phyloP scores from a whole-genome alignment of 2,888 invertebrate species.

The Altica lythri region DNA sequence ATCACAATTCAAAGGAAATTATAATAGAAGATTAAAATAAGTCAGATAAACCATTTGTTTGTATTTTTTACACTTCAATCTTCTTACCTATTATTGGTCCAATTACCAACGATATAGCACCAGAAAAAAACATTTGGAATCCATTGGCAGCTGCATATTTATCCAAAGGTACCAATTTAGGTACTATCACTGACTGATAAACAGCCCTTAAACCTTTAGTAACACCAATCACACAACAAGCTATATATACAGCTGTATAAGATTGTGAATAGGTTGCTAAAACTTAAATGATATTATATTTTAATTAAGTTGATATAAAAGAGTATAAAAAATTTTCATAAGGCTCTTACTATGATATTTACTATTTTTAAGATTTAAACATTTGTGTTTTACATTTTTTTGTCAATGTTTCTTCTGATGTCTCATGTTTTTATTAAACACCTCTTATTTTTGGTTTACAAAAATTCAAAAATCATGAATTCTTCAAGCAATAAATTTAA shows the following conservation, averaged over 20 bases:
- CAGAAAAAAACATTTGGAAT: slow-evolving; percentile 53
- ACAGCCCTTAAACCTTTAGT: slow-evolving; percentile 56
- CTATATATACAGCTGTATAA: slow-evolving; percentile 39
- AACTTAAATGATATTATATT: slow-evolving; percentile 38
- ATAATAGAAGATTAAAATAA: no score
- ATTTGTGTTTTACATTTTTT: no score
- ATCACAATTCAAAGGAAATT: slow-evolving; percentile 1
- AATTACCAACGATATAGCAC: slow-evolving; percentile 49
- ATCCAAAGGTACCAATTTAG: slow-evolving; percentile 52
- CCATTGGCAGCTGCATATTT: slow-evolving; percentile 54
- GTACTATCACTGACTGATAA: slow-evolving; percentile 55
- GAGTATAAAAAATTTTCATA: not conserved
- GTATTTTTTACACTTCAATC: not conserved
- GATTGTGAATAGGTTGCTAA: slow-evolving; percentile 43
- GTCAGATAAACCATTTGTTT: no score
- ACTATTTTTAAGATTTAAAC: no score
- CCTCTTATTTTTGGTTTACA: no score
- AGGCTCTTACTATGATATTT: not conserved
- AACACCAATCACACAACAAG: slow-evolving; percentile 49
- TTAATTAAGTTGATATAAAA: not conserved
- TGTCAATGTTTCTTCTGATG: no score
- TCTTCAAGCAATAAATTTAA: no score
- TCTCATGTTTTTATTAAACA: no score
- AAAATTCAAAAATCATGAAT: no score
- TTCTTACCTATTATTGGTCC: slow-evolving; percentile 54